Conservation (phyloP, 2,113 vertebrate species). For the Marmota flaviventris region DNA sequence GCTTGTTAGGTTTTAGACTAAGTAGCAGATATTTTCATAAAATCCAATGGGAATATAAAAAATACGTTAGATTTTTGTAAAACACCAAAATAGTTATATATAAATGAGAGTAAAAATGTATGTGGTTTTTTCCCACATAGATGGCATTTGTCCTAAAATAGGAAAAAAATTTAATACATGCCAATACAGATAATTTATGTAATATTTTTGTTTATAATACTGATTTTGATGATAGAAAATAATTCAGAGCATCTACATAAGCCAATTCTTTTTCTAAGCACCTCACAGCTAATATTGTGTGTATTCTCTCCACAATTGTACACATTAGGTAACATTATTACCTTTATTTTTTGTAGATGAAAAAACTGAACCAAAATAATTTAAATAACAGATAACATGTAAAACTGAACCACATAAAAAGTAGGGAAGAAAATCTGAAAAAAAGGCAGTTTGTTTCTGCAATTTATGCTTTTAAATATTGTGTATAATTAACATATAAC, state of each 20-base stretch:
- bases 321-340: too few species aligned
- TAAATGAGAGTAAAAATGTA: background rate
- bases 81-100: background rate
- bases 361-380: too few species aligned
- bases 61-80: background rate
- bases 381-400: too few species aligned
- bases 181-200: background rate
- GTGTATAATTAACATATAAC: background rate
- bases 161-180: background rate
- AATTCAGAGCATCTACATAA: background rate
- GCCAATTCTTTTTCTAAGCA: background rate
- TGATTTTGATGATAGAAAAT: background rate
- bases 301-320: too few species aligned
- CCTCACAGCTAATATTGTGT: too few species aligned
- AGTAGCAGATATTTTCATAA: background rate
- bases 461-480: background rate
- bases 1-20: background rate
- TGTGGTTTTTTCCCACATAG: background rate
- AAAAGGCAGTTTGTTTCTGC: background rate
- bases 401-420: background rate
- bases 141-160: background rate
- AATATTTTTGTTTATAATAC: background rate
- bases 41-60: background rate
- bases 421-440: background rate
- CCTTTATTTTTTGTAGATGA: too few species aligned